Evolutionary conservation across 2,888 invertebrate species (phyloP).

Genomic region (Tenthredo notha): DNA sequence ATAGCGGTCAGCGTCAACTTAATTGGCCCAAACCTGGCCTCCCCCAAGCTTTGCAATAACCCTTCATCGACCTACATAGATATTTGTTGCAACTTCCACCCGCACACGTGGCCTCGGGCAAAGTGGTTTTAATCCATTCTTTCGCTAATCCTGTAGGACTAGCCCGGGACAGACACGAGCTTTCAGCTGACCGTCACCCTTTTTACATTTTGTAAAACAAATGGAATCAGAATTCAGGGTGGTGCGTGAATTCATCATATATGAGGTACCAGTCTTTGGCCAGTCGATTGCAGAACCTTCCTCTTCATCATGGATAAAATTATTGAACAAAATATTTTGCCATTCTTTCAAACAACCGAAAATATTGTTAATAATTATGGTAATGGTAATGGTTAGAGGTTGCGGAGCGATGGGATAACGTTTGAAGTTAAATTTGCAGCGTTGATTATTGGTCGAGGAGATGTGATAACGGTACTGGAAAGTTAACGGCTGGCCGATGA

Average conservation of each 20-base stretch:
- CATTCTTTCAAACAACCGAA: not conserved
- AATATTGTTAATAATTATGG: not conserved
- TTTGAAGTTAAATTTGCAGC: not conserved
- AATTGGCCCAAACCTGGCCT: constrained; percentile 68
- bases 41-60: constrained; percentile 60
- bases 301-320: not conserved
- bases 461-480: constrained; percentile 34
- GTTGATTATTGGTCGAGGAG: constrained; percentile 16
- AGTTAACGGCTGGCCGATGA: constrained; percentile 37
- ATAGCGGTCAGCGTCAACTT: constrained; percentile 72
- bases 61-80: constrained; percentile 35
- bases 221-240: not conserved
- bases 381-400: not conserved
- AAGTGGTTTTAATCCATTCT: constrained; percentile 18
- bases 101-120: not conserved
- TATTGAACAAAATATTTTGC: too few species aligned
- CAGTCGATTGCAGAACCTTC: not conserved
- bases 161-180: not conserved
- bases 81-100: constrained; percentile 29
- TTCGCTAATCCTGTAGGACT: not conserved
- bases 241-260: too few species aligned
- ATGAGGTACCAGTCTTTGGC: too few species aligned
- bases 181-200: not conserved
- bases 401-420: not conserved
- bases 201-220: not conserved